phyloP scores from a whole-genome alignment of 1,140 invertebrate species.

The Rhynchophorus ferrugineus region DNA sequence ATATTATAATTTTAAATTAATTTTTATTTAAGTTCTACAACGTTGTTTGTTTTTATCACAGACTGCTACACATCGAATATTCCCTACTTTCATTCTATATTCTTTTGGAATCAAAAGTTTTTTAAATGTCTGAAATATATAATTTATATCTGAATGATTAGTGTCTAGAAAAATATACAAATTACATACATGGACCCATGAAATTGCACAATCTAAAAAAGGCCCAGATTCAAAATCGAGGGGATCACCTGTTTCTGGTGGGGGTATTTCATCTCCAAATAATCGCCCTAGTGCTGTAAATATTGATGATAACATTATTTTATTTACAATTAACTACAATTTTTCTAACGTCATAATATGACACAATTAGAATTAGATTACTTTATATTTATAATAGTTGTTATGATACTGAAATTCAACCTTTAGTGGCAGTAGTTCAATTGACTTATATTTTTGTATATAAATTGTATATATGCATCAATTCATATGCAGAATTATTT shows the following conservation, averaged over 20 bases:
- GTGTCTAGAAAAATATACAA: conserved; percentile 1
- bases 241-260: conserved; percentile 24
- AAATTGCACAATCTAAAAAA: conserved; percentile 30
- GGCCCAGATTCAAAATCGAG: conserved; percentile 30
- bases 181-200: conserved; percentile 28
- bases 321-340: neutral
- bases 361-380: too few relatives aligned
- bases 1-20: too few relatives aligned
- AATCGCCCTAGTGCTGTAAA: conserved; percentile 26
- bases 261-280: conserved; percentile 24
- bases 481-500: too few relatives aligned
- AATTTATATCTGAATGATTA: conserved; percentile 3
- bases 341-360: too few relatives aligned
- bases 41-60: conserved; percentile 12
- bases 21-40: conserved; percentile 16
- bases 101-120: conserved; percentile 24
- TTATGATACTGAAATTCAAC: too few relatives aligned
- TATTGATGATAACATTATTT: conserved; percentile 18
- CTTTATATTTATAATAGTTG: too few relatives aligned
- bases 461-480: too few relatives aligned
- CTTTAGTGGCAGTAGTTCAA: too few relatives aligned
- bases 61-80: conserved; percentile 11
- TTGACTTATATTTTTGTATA: too few relatives aligned
- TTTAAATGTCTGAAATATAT: conserved; percentile 25
- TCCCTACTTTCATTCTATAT: conserved; percentile 17